Evolutionary conservation across 2,113 vertebrate genomes (phyloP).

Genomic region (Sciurus niger): DNA sequence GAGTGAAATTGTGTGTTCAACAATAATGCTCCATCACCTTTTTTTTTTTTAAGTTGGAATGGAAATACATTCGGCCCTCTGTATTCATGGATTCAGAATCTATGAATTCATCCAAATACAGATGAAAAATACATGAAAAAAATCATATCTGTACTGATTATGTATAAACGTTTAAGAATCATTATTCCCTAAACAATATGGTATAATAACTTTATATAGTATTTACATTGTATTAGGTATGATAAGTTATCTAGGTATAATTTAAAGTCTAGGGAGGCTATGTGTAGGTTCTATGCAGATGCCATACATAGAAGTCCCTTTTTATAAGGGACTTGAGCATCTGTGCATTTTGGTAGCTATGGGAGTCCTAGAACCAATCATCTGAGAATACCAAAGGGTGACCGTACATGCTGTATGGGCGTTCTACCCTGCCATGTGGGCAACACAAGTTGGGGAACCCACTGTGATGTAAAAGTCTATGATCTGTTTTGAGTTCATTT

Average conservation of each 20-base stretch:
- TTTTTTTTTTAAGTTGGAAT: background rate
- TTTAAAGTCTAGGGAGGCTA: background rate
- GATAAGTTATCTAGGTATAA: background rate
- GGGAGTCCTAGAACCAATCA: background rate
- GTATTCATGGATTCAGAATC: background rate
- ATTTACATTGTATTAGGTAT: background rate
- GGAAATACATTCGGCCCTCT: background rate
- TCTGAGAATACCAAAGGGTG: background rate
- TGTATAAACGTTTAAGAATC: background rate
- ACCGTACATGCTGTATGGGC: background rate
- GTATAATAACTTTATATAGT: background rate
- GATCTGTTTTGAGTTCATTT: background rate
- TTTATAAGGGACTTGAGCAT: background rate
- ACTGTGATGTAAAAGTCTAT: background rate
- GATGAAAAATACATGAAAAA: background rate
- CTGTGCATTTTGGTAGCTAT: background rate
- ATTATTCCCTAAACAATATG: background rate
- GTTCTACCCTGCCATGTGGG: too few relatives aligned
- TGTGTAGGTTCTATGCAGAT: background rate
- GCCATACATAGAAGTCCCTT: background rate
- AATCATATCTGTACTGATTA: background rate
- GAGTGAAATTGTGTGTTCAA: background rate
- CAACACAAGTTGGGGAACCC: background rate
- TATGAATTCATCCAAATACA: background rate
- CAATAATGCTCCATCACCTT: background rate